These are phyloP conservation scores for Vimba vimba DNA, from an alignment of 2,113 vertebrate species.

Conservation along the genomic window DNA sequence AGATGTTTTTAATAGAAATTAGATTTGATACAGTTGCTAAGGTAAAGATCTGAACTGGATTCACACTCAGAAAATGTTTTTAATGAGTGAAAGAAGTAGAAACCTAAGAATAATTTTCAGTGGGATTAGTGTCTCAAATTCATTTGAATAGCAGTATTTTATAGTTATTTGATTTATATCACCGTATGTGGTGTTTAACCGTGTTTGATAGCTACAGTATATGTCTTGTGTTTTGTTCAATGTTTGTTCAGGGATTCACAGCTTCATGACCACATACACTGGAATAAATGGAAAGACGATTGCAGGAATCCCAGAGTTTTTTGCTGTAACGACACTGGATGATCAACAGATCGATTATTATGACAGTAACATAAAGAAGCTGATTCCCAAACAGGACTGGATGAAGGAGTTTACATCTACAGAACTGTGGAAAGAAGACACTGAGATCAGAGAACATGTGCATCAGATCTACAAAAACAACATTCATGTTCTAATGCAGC, in stretches of 20 bases:
- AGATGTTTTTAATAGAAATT: too few species aligned
- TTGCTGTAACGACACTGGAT: not conserved
- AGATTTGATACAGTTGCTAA: too few species aligned
- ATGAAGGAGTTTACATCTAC: not conserved
- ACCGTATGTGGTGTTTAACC: too few species aligned
- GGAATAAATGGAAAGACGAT: not conserved
- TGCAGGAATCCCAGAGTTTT: not conserved
- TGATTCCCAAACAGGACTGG: not conserved
- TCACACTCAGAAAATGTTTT: too few species aligned
- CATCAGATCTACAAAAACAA: not conserved
- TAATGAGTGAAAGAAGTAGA: too few species aligned
- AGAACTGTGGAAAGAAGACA: not conserved
- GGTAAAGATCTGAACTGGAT: too few species aligned
- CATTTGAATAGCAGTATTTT: too few species aligned
- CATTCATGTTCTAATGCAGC: not conserved
- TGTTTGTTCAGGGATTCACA: not conserved
- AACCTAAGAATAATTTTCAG: too few species aligned
- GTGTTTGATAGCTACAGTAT: too few species aligned
- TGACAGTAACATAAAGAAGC: not conserved
- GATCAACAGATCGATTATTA: not conserved
- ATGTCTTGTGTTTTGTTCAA: too few species aligned
- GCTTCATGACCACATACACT: not conserved
- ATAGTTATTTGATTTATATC: too few species aligned
- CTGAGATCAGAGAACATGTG: not conserved
- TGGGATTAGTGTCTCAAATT: too few species aligned